Evolutionary conservation across 2,888 invertebrate genomes (phyloP), one percentile per base, ranked within the genome.

Genomic region (Iselma pallidipennis): DNA sequence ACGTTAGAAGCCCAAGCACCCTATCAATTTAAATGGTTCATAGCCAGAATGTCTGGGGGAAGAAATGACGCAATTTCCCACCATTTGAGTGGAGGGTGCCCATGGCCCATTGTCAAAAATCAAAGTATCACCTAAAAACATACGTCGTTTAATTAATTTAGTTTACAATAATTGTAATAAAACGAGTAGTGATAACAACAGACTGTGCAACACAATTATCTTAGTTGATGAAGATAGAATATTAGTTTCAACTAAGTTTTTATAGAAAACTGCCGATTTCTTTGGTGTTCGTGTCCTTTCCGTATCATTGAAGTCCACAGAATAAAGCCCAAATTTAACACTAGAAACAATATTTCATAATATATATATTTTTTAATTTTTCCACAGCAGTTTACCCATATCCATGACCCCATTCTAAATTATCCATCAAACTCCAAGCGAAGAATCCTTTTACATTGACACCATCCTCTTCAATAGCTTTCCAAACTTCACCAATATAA

Each of bases 301-400:
- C 14, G 82, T 78, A 63, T 81, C 81, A 12, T 78, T 69, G 69
- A 82, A 85, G 66, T 85, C 83, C 3, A 85, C 84, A 60, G 81
- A 79, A 69, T 80, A 84, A 10, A 85, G 73, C 1, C 85, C 85
- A 62, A 85, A 85, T 69, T 83, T 83, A 6, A 80, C 73, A 14
- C 84, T 84, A 80, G 14, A 81, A 82, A 62, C 68, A 57, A 64
- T 66, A 65, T 54, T 51, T 26, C 49, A 52, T 37, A 19, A 12
- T 19, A 21, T 26, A 23, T 26, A 28, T 10, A 33, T 48, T 49
- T 37, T 49, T 29, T 10, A 12, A 21, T 50, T 52, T 16, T 55
- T 51, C 51, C 67, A 74, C 72, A 49, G 51, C 52, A 71, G 72
- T 33, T 87, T 73, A 78, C 77, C 64, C 66, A 58, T 75, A 77